Percentiles rank a stretch among this genome's conserved stretches.
These are phyloP conservation scores for Misgurnus anguillicaudatus DNA, from an alignment of 2,113 vertebrate species.

Conservation along the genomic window DNA sequence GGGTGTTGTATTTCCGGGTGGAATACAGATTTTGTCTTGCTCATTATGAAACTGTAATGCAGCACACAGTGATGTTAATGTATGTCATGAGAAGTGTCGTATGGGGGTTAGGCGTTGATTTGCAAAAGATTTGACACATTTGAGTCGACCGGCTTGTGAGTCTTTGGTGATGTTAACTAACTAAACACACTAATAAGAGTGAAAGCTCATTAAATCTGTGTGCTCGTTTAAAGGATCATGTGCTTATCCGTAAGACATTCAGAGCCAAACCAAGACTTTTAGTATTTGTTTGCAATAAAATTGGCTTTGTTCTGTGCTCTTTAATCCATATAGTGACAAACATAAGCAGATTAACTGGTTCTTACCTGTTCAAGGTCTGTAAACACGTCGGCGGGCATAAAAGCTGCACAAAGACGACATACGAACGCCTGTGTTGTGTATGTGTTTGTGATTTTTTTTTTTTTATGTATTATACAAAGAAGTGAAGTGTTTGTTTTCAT, in stretches of 20 bases:
- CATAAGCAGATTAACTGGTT: slow-evolving; percentile 17
- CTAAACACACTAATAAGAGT: slow-evolving; percentile 54
- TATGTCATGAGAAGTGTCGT: neutral
- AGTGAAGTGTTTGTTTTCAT: slow-evolving; percentile 4
- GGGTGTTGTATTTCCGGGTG: slow-evolving; percentile 67
- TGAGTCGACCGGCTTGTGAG: neutral
- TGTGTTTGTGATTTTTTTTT: neutral
- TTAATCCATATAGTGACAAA: neutral
- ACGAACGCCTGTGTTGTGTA: neutral
- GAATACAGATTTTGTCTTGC: slow-evolving; percentile 56
- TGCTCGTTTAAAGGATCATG: slow-evolving; percentile 54
- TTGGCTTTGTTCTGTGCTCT: neutral
- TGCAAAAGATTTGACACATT: neutral
- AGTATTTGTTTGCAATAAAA: neutral
- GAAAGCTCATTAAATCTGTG: slow-evolving; percentile 56
- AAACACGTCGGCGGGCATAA: slow-evolving; percentile 29
- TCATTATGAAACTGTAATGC: slow-evolving; percentile 47
- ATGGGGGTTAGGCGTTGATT: neutral
- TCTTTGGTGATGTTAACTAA: slow-evolving; percentile 36
- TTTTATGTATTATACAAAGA: neutral
- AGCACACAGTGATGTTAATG: neutral
- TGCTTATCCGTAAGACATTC: neutral
- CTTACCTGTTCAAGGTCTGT: slow-evolving; percentile 22
- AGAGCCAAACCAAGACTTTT: neutral
- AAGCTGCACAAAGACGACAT: slow-evolving; percentile 24